Conservation (phyloP, 2,888 invertebrate species). For the Nemotelus nigrinus region DNA sequence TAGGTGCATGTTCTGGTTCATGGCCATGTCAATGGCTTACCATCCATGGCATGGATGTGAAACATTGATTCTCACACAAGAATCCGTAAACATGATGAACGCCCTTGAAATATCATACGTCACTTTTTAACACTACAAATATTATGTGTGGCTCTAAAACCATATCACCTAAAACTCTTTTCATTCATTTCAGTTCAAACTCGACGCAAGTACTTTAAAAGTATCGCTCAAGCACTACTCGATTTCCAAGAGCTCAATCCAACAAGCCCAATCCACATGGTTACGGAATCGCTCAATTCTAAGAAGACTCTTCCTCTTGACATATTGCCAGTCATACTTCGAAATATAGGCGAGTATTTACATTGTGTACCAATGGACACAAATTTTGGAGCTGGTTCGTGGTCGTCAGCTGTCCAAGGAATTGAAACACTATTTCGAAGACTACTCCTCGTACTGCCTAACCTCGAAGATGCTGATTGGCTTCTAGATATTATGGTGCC, state of each 20-base stretch:
- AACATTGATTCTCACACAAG: no score
- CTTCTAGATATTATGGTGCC: slow-evolving; percentile 81
- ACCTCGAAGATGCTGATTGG: slow-evolving; percentile 76
- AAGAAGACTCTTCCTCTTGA: slow-evolving; percentile 79
- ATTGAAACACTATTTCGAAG: slow-evolving; percentile 88
- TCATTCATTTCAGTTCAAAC: slow-evolving; percentile 58
- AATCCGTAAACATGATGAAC: no score
- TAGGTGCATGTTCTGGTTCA: no score
- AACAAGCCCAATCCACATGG: slow-evolving; percentile 89
- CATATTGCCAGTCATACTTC: slow-evolving; percentile 79
- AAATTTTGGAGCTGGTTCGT: slow-evolving; percentile 74
- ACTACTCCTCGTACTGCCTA: slow-evolving; percentile 75
- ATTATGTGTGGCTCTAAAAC: no score
- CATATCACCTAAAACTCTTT: no score
- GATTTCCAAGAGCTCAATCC: slow-evolving; percentile 97
- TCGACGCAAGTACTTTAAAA: slow-evolving; percentile 89
- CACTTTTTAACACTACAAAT: no score
- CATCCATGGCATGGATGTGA: no score
- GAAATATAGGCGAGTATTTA: slow-evolving; percentile 93
- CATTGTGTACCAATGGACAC: slow-evolving; percentile 90
- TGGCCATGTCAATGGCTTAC: no score
- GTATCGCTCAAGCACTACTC: slow-evolving; percentile 89
- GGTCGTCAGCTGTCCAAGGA: slow-evolving; percentile 84
- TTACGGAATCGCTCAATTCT: slow-evolving; percentile 78
- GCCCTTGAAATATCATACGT: no score